Conservation (phyloP, 2,888 invertebrate genomes). For the Eledone cirrhosa region DNA sequence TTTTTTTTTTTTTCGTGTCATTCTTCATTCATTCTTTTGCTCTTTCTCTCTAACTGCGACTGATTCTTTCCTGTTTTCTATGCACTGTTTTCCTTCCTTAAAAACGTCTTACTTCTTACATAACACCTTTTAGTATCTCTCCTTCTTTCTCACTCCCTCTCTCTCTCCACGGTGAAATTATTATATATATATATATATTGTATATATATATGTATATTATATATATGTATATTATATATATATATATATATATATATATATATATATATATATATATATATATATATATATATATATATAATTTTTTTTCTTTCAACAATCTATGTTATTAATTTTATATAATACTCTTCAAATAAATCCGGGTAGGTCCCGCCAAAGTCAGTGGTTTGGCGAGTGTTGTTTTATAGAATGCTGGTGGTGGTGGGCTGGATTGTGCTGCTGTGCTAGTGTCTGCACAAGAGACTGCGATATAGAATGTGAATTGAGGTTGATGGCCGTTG, state of each 20-base stretch:
- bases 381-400: slow-evolving; percentile 27
- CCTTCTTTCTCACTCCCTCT: too few relatives aligned
- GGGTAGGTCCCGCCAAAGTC: slow-evolving; percentile 4
- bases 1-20: too few relatives aligned
- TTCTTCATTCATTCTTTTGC: too few relatives aligned
- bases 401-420: slow-evolving; percentile 26
- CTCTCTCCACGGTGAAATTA: too few relatives aligned
- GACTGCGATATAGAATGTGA: neutral
- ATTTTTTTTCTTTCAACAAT: neutral
- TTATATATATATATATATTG: too few relatives aligned
- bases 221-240: neutral
- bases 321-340: neutral
- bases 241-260: neutral
- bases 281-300: slow-evolving; percentile 1
- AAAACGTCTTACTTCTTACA: too few relatives aligned
- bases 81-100: too few relatives aligned
- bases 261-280: too few relatives aligned
- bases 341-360: slow-evolving; percentile 25
- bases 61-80: too few relatives aligned
- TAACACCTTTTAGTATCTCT: too few relatives aligned
- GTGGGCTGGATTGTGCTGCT: slow-evolving; percentile 28
- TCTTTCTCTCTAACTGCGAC: too few relatives aligned
- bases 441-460: slow-evolving; percentile 15
- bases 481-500: neutral
- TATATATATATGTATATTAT: neutral